Conservation (phyloP, 2,113 vertebrate genomes). For the Chinchilla lanigera region DNA sequence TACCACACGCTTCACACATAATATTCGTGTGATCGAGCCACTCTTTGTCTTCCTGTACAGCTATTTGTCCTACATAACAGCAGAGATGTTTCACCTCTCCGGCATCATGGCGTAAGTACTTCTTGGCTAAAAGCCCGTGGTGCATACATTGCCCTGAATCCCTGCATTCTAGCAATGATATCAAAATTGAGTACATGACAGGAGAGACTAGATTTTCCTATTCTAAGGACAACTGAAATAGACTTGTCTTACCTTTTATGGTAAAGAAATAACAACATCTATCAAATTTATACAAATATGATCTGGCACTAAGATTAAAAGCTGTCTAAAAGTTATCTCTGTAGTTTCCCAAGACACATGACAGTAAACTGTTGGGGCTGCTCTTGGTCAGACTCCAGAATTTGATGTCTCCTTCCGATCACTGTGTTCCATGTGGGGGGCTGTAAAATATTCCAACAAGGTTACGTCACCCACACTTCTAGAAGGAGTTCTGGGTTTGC, state of each 20-base stretch:
- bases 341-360: background rate
- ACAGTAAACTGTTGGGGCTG: background rate
- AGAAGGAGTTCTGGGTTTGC: background rate
- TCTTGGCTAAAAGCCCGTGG: background rate
- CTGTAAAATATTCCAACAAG: background rate
- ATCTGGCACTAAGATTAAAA: background rate
- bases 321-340: background rate
- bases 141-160: background rate
- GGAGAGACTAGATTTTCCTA: background rate
- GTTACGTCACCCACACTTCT: fast-evolving
- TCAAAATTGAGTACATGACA: background rate
- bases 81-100: constrained; percentile 96
- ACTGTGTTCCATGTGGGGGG: no score
- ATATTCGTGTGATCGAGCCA: constrained; percentile 96
- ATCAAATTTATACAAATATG: background rate
- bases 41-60: constrained; percentile 99
- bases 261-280: background rate
- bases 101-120: constrained; percentile 99
- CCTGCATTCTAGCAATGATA: no score
- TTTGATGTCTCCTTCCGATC: background rate
- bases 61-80: constrained; percentile 96
- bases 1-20: constrained; percentile 97
- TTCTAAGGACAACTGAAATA: background rate
- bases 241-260: background rate
- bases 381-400: background rate